Evolutionary conservation across 2,113 vertebrate genomes (phyloP).

Genomic region (Heloderma charlesbogerti): DNA sequence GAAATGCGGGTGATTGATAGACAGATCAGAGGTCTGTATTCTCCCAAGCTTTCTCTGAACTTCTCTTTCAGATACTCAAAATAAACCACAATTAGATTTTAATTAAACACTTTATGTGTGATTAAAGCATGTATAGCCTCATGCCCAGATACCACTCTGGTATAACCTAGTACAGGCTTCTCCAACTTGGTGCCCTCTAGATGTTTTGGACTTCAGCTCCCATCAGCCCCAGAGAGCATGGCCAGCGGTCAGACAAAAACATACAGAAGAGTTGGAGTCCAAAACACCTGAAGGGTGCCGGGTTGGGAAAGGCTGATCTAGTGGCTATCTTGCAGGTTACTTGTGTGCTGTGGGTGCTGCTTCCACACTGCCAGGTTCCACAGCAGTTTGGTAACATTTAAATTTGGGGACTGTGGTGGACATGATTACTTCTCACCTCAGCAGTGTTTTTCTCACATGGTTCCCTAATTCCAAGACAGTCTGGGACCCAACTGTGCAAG

Average conservation of each 20-base stretch:
- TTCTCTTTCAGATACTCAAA: neutral
- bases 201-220: too few species aligned
- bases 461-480: neutral
- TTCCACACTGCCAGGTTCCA: neutral
- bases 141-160: neutral
- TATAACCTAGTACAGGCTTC: too few species aligned
- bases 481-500: neutral
- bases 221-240: too few species aligned
- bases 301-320: too few species aligned
- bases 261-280: too few species aligned
- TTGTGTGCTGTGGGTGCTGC: neutral
- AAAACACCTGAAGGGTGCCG: too few species aligned
- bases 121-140: neutral
- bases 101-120: neutral
- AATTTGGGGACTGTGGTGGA: neutral
- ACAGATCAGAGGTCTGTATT: slow-evolving; percentile 93
- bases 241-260: too few species aligned
- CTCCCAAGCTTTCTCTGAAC: slow-evolving; percentile 2
- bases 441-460: neutral
- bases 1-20: slow-evolving; percentile 96
- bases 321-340: neutral
- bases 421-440: neutral
- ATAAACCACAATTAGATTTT: neutral
- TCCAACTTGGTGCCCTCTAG: too few species aligned
- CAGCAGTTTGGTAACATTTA: neutral